phyloP scores from a whole-genome alignment of 1,140 invertebrate genomes.

The Antheraea pernyi region DNA sequence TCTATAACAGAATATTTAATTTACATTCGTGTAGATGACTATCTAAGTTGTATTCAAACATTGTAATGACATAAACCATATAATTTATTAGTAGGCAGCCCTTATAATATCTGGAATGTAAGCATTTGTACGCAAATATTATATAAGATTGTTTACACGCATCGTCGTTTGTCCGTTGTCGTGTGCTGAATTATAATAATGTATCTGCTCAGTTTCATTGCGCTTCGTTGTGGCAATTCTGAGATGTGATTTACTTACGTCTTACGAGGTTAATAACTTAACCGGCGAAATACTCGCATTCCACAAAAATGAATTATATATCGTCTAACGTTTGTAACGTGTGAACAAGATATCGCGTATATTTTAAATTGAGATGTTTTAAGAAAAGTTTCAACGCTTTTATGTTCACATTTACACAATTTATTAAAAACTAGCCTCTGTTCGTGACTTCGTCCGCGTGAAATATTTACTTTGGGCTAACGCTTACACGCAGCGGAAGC shows the following conservation, averaged over 20 bases:
- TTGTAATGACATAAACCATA: slow-evolving; percentile 31
- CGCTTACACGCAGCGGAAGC: too few species aligned
- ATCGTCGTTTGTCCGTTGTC: slow-evolving; percentile 20
- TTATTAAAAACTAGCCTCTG: too few species aligned
- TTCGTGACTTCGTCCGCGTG: too few species aligned
- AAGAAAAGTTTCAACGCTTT: too few species aligned
- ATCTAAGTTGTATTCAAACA: slow-evolving; percentile 14
- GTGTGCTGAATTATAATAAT: slow-evolving; percentile 51
- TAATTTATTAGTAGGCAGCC: slow-evolving; percentile 49
- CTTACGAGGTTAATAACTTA: neutral
- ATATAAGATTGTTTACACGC: slow-evolving; percentile 53
- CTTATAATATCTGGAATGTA: slow-evolving; percentile 54
- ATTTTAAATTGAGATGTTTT: too few species aligned
- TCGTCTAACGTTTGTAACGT: neutral
- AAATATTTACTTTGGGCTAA: too few species aligned
- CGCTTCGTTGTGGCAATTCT: slow-evolving; percentile 21
- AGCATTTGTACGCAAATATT: slow-evolving; percentile 45
- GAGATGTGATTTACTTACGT: neutral
- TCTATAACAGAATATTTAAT: neutral
- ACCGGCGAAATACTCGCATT: neutral
- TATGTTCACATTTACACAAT: too few species aligned
- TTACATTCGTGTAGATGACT: slow-evolving; percentile 15
- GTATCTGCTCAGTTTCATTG: slow-evolving; percentile 37
- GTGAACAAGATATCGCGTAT: too few species aligned
- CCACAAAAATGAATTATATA: neutral